These are phyloP conservation scores for Galaxea fascicularis DNA, from an alignment of 92 coral and sea anemone genomes.

Conservation along the genomic window DNA sequence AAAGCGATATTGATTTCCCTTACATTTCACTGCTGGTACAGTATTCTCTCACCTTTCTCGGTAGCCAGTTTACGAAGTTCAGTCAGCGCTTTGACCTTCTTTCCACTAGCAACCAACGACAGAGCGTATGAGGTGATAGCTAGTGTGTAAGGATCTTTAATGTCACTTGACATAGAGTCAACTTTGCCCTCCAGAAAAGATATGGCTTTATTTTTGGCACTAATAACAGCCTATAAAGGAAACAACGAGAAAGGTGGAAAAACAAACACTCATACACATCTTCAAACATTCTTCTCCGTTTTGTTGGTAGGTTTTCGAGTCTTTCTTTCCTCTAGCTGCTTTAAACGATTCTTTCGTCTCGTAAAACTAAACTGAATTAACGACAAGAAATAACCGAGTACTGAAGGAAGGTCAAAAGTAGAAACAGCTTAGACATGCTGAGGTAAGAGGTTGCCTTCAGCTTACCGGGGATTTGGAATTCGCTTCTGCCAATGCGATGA, in stretches of 20 bases:
- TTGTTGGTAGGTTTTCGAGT: background rate
- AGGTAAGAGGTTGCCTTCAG: background rate
- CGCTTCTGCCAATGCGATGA: conserved; percentile 88
- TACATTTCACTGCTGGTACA: no score
- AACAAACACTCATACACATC: no score
- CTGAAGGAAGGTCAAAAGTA: no score
- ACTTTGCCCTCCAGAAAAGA: conserved; percentile 56
- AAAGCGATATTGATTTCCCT: no score
- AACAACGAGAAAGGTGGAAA: background rate
- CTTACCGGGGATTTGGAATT: conserved; percentile 72
- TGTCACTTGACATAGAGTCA: conserved; percentile 31
- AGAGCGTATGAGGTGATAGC: conserved; percentile 87
- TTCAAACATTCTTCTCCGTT: background rate
- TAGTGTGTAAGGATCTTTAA: conserved; percentile 76
- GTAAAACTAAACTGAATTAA: no score
- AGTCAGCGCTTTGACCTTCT: conserved; percentile 41
- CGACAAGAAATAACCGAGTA: no score
- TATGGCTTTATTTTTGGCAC: conserved; percentile 62
- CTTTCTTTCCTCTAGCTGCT: no score
- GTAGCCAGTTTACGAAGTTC: conserved; percentile 72
- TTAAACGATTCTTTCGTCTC: no score
- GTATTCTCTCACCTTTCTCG: conserved; percentile 82
- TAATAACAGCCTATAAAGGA: conserved; percentile 40
- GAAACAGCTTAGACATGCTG: no score
- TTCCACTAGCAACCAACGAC: conserved; percentile 63